These are phyloP conservation scores for Lophura swinhoii DNA, from an alignment of 2,797 vertebrate genomes.

Conservation along the genomic window DNA sequence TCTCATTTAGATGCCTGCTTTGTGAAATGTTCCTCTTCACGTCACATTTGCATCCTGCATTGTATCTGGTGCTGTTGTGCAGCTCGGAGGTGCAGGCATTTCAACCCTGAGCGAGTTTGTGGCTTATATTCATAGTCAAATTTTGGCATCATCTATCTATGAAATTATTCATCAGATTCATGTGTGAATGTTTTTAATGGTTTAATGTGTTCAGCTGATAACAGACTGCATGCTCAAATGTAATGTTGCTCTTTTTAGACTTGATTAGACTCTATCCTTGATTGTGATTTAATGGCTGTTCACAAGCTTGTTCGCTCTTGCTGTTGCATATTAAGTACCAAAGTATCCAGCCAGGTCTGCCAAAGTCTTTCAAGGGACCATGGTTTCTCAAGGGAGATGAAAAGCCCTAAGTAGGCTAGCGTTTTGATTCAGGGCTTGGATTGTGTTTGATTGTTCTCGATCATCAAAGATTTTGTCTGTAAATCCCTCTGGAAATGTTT, in stretches of 20 bases:
- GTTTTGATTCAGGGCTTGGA: slow-evolving; percentile 23
- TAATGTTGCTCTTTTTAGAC: slow-evolving; percentile 38
- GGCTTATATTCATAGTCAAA: slow-evolving; percentile 68
- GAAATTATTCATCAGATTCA: slow-evolving; percentile 36
- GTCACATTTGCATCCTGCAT: background rate
- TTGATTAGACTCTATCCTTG: slow-evolving; percentile 27
- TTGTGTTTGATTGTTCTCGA: slow-evolving; percentile 22
- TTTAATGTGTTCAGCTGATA: slow-evolving; percentile 35
- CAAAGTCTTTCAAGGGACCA: slow-evolving; percentile 52
- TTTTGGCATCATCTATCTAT: slow-evolving; percentile 49
- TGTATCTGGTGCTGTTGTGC: background rate
- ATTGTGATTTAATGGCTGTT: slow-evolving; percentile 52
- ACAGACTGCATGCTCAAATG: slow-evolving; percentile 31
- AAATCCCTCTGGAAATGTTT: slow-evolving; percentile 13
- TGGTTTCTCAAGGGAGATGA: slow-evolving; percentile 58
- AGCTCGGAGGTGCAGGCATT: slow-evolving; percentile 25
- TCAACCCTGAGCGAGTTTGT: background rate
- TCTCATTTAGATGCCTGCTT: background rate
- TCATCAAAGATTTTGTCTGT: slow-evolving; percentile 18
- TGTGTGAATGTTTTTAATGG: slow-evolving; percentile 39
- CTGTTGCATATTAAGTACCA: slow-evolving; percentile 62
- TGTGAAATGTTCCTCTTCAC: slow-evolving; percentile 18
- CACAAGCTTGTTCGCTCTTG: slow-evolving; percentile 54
- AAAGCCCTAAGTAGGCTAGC: slow-evolving; percentile 54
- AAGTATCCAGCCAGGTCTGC: slow-evolving; percentile 60